Evolutionary conservation across 2,797 vertebrate genomes (phyloP).

Genomic region (Euthynnus affinis): DNA sequence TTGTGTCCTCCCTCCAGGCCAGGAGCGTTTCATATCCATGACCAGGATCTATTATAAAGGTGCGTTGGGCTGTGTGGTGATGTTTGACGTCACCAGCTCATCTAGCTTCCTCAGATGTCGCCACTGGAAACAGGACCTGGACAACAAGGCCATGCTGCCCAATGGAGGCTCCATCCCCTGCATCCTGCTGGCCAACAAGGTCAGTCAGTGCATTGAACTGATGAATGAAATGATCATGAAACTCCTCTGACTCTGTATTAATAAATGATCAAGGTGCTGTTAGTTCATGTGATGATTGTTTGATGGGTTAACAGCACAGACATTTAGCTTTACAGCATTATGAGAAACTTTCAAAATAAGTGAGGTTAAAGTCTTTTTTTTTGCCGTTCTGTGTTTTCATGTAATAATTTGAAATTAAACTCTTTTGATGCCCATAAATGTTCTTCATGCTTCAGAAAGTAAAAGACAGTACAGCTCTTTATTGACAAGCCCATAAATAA

Average conservation of each 20-base stretch:
- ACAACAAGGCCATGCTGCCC: constrained; percentile 87
- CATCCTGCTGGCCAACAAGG: constrained; percentile 92
- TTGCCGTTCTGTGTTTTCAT: neutral
- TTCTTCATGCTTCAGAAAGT: too few relatives aligned
- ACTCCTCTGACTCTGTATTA: neutral
- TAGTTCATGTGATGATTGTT: neutral
- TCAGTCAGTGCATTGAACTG: constrained; percentile 48
- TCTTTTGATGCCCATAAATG: too few relatives aligned
- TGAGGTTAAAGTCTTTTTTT: neutral
- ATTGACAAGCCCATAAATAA: too few relatives aligned
- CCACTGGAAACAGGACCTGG: constrained; percentile 91
- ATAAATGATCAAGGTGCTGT: neutral
- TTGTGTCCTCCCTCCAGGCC: constrained; percentile 76
- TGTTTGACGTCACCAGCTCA: constrained; percentile 89
- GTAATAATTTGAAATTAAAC: too few relatives aligned
- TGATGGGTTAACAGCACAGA: neutral
- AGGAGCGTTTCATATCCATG: constrained; percentile 93
- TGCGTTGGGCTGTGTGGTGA: constrained; percentile 87
- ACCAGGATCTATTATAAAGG: constrained; percentile 91
- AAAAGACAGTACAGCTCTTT: too few relatives aligned
- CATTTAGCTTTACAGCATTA: neutral
- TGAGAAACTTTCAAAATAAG: too few relatives aligned
- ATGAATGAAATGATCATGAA: constrained; percentile 5
- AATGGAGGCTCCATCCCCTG: constrained; percentile 87
- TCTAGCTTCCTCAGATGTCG: constrained; percentile 88